Evolutionary conservation across 2,888 invertebrate genomes (phyloP).

Genomic region (Seladonia tumulorum): DNA sequence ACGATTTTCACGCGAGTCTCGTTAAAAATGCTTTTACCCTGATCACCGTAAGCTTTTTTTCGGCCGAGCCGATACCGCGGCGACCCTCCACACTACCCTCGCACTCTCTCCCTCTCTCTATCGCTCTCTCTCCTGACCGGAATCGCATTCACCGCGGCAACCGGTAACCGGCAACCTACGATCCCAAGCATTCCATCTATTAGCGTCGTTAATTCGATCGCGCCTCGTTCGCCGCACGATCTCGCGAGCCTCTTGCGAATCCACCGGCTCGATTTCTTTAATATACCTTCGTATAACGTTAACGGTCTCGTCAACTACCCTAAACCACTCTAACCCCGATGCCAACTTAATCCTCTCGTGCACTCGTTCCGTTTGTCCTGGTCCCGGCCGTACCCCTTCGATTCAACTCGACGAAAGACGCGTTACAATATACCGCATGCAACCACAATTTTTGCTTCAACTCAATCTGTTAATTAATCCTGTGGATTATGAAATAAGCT

Average conservation of each 20-base stretch:
- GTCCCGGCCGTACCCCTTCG: neutral
- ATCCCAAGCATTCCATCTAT: conserved; percentile 21
- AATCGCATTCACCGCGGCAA: conserved; percentile 24
- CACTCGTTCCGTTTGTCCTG: neutral
- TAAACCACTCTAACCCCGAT: neutral
- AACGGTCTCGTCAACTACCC: neutral
- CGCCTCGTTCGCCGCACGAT: neutral
- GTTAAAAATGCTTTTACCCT: conserved; percentile 76
- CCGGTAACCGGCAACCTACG: conserved; percentile 6
- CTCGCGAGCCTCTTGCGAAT: neutral
- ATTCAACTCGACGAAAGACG: neutral
- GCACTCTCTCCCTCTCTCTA: neutral
- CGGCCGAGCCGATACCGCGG: conserved; percentile 27
- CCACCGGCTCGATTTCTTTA: neutral
- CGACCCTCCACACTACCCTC: conserved; percentile 3
- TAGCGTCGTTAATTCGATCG: conserved; percentile 29
- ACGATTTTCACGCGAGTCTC: conserved; percentile 75
- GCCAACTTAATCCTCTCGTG: neutral
- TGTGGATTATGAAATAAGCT: too few relatives aligned
- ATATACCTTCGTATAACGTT: neutral
- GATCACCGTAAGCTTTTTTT: conserved; percentile 58
- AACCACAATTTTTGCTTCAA: neutral
- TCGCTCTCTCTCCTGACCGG: neutral
- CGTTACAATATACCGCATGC: neutral
- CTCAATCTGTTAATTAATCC: too few relatives aligned